A percentile compares a stretch with the other conserved stretches of the same genome.
phyloP scores from a whole-genome alignment of 1,140 invertebrate species.

The Eupeodes corollae region DNA sequence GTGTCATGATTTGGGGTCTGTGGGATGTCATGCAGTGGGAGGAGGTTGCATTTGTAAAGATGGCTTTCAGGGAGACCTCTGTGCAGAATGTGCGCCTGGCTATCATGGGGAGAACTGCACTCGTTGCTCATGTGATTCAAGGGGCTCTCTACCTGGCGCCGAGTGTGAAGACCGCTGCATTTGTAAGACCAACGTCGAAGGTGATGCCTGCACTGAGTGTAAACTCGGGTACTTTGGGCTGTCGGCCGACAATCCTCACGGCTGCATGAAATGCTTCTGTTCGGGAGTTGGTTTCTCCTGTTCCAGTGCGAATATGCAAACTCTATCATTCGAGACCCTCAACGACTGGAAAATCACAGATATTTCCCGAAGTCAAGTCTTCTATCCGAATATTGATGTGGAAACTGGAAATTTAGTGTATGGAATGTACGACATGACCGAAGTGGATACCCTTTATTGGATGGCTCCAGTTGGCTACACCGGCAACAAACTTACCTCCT shows the following conservation, averaged over 20 bases:
- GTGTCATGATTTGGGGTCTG: constrained; percentile 64
- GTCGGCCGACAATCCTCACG: constrained; percentile 57
- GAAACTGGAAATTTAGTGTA: constrained; percentile 47
- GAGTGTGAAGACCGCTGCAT: constrained; percentile 70
- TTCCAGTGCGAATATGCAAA: constrained; percentile 45
- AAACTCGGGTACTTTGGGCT: constrained; percentile 76
- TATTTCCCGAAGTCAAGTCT: constrained; percentile 41
- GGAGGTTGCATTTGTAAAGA: constrained; percentile 65
- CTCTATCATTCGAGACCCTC: constrained; percentile 45
- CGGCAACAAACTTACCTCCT: constrained; percentile 67
- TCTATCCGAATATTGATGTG: constrained; percentile 41
- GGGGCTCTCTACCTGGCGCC: constrained; percentile 50
- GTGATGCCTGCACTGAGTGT: constrained; percentile 70
- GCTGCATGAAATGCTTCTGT: constrained; percentile 85
- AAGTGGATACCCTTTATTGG: constrained; percentile 78
- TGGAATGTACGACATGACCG: constrained; percentile 52
- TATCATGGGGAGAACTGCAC: constrained; percentile 68
- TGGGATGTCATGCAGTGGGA: constrained; percentile 57
- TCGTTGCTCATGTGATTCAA: constrained; percentile 67
- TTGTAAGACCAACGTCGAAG: constrained; percentile 76
- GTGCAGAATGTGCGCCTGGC: constrained; percentile 74
- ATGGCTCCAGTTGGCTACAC: constrained; percentile 62
- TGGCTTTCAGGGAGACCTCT: constrained; percentile 71
- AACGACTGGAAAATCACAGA: constrained; percentile 55
- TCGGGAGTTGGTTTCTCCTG: constrained; percentile 74